phyloP scores from a whole-genome alignment of 1,140 invertebrate species.

The Diploscapter pachys region DNA sequence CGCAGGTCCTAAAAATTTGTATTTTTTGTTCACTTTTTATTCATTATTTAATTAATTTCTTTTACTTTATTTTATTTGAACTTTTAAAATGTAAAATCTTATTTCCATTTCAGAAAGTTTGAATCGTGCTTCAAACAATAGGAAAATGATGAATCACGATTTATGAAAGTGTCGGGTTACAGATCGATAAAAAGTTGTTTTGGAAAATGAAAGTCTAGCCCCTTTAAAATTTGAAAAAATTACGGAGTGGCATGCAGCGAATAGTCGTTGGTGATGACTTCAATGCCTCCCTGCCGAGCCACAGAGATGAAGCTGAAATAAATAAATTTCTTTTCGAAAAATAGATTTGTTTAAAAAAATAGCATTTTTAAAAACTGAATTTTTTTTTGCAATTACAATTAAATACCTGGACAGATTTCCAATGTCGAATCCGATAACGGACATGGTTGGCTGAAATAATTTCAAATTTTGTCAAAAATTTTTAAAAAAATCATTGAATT shows the following conservation, averaged over 20 bases:
- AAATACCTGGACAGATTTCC: slow-evolving; percentile 68
- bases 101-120: no score
- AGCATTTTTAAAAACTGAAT: background rate
- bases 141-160: no score
- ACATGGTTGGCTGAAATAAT: slow-evolving; percentile 51
- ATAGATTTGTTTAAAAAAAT: background rate
- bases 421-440: slow-evolving; percentile 96
- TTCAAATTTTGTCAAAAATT: no score
- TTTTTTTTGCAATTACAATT: background rate
- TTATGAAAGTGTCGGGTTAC: no score
- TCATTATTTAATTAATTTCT: background rate
- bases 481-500: no score
- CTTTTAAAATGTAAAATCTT: background rate
- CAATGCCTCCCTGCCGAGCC: slow-evolving; percentile 92
- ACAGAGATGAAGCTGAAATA: slow-evolving; percentile 82
- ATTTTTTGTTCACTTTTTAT: background rate
- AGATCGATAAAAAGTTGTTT: no score
- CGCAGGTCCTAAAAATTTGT: slow-evolving; percentile 74
- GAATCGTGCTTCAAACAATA: no score
- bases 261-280: slow-evolving; percentile 97
- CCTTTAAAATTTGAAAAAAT: slow-evolving; percentile 66
- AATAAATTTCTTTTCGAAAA: slow-evolving; percentile 66
- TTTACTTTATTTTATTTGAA: no score
- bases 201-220: background rate
- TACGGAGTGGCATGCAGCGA: slow-evolving; percentile 92